Conservation (phyloP, 2,113 vertebrate species). For the Myxocyprinus asiaticus region DNA sequence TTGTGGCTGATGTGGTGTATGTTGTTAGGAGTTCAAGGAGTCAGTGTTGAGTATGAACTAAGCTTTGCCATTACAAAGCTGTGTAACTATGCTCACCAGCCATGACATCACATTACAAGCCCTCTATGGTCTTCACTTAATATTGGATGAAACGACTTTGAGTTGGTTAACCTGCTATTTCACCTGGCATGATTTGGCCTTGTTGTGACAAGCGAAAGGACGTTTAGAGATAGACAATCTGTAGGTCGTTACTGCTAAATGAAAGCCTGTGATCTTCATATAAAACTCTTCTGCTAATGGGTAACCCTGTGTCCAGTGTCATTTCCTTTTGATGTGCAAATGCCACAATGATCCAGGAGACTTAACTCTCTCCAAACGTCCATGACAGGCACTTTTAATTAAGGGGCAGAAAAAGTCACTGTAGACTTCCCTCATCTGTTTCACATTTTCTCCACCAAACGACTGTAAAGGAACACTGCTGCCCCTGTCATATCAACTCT, state of each 20-base stretch:
- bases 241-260: constrained; percentile 61
- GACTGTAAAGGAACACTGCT: constrained; percentile 74
- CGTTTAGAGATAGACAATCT: constrained; percentile 59
- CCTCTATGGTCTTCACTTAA: background rate
- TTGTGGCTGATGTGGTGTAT: no score
- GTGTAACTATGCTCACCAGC: background rate
- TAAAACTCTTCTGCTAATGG: constrained; percentile 63
- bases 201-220: constrained; percentile 20
- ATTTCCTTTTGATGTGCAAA: constrained; percentile 72
- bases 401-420: constrained; percentile 61
- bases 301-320: constrained; percentile 64
- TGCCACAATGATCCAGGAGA: constrained; percentile 62
- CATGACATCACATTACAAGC: constrained; percentile 9
- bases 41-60: background rate
- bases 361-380: constrained; percentile 60
- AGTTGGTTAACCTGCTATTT: constrained; percentile 27
- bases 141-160: background rate
- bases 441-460: constrained; percentile 70
- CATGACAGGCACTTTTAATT: constrained; percentile 74
- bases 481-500: constrained; percentile 71
- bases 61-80: constrained; percentile 11
- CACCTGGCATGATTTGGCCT: constrained; percentile 8
- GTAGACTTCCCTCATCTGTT: constrained; percentile 68
- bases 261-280: constrained; percentile 63
- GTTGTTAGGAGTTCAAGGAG: constrained; percentile 5